Evolutionary conservation across 2,113 vertebrate species (phyloP).

Genomic region (Camelus bactrianus): DNA sequence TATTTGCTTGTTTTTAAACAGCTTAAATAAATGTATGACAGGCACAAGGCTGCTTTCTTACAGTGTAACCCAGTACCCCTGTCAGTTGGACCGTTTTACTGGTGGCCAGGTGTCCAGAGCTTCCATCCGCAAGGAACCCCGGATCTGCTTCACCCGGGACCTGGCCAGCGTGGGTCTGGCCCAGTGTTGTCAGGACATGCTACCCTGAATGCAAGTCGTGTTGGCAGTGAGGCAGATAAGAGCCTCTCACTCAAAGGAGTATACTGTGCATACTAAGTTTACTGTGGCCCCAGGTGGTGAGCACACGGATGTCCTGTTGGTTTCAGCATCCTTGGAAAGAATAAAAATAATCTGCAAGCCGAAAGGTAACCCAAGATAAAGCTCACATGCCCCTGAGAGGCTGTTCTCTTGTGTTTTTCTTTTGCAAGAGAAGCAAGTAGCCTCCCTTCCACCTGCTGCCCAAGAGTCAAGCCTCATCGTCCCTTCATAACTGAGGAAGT

Average conservation of each 20-base stretch:
- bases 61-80: neutral
- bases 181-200: neutral
- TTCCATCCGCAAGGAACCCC: neutral
- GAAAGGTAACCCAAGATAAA: neutral
- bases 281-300: no score
- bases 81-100: neutral
- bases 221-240: neutral
- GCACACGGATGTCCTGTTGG: neutral
- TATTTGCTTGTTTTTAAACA: neutral
- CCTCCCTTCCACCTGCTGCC: neutral
- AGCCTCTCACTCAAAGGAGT: neutral
- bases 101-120: neutral
- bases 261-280: fast-evolving
- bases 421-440: neutral
- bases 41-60: neutral
- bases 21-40: neutral
- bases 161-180: neutral
- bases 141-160: neutral
- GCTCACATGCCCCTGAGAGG: neutral
- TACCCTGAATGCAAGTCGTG: neutral
- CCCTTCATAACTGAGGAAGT: neutral
- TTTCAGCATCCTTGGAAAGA: neutral
- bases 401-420: neutral
- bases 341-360: neutral
- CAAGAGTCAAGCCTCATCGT: neutral